Percentiles rank a stretch among this genome's conserved stretches.
Evolutionary conservation across 2,797 vertebrate genomes (phyloP).

Genomic region (Pseudochromis fuscus): DNA sequence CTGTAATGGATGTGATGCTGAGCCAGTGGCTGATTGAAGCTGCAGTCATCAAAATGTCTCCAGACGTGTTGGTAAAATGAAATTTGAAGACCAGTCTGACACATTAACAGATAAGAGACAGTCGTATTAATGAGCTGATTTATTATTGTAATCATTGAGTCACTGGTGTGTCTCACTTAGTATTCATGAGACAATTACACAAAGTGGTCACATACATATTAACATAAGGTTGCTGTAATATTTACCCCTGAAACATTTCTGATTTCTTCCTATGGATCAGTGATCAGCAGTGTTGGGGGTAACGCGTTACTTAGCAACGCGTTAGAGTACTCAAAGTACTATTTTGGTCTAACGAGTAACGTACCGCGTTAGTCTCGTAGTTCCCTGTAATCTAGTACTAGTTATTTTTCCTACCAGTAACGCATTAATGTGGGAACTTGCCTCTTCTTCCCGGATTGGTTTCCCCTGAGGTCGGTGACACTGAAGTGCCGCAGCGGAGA

Average conservation of each 20-base stretch:
- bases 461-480: too few relatives aligned
- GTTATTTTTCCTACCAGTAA: too few relatives aligned
- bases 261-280: neutral
- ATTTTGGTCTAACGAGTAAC: too few relatives aligned
- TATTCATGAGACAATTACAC: neutral
- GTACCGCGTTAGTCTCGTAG: too few relatives aligned
- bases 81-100: neutral
- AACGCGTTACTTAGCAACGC: too few relatives aligned
- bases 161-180: neutral
- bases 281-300: too few relatives aligned
- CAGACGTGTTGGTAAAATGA: neutral
- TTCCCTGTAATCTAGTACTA: too few relatives aligned
- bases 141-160: slow-evolving; percentile 4
- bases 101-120: neutral
- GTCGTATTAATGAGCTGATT: neutral
- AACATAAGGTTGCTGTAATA: neutral
- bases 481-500: too few relatives aligned
- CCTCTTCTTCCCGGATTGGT: too few relatives aligned
- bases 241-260: too few relatives aligned
- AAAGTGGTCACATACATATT: neutral
- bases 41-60: slow-evolving; percentile 8
- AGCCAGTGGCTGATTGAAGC: slow-evolving; percentile 30
- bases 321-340: too few relatives aligned
- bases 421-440: too few relatives aligned
- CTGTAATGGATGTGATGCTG: slow-evolving; percentile 40